phyloP scores from a whole-genome alignment of 2,797 vertebrate species.

The Amblyraja radiata region DNA sequence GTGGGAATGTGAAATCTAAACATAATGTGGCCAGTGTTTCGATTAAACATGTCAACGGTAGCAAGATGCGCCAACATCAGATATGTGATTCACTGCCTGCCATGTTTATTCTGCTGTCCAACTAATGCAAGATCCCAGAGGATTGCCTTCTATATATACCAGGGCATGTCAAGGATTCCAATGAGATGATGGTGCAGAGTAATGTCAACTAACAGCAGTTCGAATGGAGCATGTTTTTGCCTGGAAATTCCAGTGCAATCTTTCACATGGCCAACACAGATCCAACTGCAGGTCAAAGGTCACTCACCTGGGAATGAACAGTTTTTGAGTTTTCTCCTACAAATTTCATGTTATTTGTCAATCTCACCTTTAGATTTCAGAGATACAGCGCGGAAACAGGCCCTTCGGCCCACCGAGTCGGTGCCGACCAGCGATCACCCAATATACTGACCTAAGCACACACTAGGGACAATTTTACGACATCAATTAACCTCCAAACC shows the following conservation, averaged over 20 bases:
- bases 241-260: background rate
- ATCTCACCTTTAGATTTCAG: too few relatives aligned
- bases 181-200: background rate
- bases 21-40: background rate
- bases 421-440: too few relatives aligned
- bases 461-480: too few relatives aligned
- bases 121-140: background rate
- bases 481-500: too few relatives aligned
- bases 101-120: background rate
- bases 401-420: too few relatives aligned
- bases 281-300: background rate
- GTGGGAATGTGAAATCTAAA: constrained; percentile 3
- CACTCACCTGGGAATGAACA: background rate
- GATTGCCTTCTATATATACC: background rate
- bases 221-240: too few relatives aligned
- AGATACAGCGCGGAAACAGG: too few relatives aligned
- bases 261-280: background rate
- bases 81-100: background rate
- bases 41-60: background rate
- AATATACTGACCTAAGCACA: too few relatives aligned
- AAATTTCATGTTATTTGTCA: background rate
- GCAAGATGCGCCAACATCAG: background rate
- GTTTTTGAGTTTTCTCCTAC: background rate
- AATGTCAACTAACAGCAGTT: background rate
- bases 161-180: background rate